phyloP scores from a whole-genome alignment of 2,113 vertebrate species.

The Petromus typicus region DNA sequence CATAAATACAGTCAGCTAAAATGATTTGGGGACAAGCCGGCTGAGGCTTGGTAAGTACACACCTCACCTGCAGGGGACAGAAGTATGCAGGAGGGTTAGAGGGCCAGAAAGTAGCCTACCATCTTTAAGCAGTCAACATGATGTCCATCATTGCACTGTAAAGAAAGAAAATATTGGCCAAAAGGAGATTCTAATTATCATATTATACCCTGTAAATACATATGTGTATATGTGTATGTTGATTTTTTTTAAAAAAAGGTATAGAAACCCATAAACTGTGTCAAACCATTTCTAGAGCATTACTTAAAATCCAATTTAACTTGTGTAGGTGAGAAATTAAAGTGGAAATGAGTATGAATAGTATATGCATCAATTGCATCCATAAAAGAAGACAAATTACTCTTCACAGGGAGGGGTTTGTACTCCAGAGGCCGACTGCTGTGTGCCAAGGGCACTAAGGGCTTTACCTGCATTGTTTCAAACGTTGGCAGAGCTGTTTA shows the following conservation, averaged over 20 bases:
- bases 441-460: background rate
- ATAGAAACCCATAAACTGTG: slow-evolving; percentile 77
- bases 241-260: background rate
- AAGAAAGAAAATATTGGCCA: background rate
- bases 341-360: slow-evolving; percentile 72
- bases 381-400: slow-evolving; percentile 80
- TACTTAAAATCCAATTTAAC: slow-evolving; percentile 84
- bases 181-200: background rate
- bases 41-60: too few relatives aligned
- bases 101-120: background rate
- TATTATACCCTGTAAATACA: background rate
- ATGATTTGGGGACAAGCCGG: too few relatives aligned
- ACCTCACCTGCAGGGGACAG: too few relatives aligned
- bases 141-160: background rate
- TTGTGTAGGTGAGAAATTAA: slow-evolving; percentile 82
- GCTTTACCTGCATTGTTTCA: background rate
- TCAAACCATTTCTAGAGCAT: slow-evolving; percentile 78
- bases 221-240: background rate
- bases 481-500: background rate
- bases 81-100: background rate
- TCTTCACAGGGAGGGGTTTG: background rate
- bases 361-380: slow-evolving; percentile 64
- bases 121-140: background rate
- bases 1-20: too few relatives aligned
- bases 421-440: background rate